phyloP scores from a whole-genome alignment of 2,888 invertebrate genomes.

The Neelides folsomi region DNA sequence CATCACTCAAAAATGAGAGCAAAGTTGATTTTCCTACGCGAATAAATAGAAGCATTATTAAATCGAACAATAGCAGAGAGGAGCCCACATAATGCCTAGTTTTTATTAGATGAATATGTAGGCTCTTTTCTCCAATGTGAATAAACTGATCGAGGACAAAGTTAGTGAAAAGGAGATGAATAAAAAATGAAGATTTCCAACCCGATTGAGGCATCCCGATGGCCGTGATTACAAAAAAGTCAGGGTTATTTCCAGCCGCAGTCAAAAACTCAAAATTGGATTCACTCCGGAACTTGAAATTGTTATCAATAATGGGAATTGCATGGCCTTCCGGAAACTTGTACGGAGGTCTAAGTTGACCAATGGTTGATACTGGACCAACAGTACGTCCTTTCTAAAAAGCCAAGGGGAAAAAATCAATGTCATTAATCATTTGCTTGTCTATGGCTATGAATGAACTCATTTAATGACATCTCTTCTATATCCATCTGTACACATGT shows the following conservation, averaged over 20 bases:
- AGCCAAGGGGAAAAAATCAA: conserved; percentile 10
- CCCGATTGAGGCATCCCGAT: conserved; percentile 23
- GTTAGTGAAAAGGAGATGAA: not conserved
- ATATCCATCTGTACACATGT: no score
- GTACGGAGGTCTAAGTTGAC: conserved; percentile 16
- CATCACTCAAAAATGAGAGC: conserved; percentile 20
- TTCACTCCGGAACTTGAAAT: not conserved
- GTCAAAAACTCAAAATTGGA: conserved; percentile 7
- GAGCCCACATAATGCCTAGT: no score
- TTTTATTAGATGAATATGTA: no score
- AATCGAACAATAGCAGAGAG: not conserved
- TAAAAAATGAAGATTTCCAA: not conserved
- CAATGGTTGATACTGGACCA: conserved; percentile 10
- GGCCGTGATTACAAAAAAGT: conserved; percentile 30
- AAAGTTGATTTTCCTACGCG: conserved; percentile 24
- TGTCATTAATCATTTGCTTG: not conserved
- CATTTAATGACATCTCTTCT: conserved; percentile 2
- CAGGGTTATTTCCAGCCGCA: conserved; percentile 9
- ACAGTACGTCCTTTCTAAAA: conserved; percentile 3
- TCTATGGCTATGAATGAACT: not conserved
- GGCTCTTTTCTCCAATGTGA: no score
- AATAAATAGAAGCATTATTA: conserved; percentile 5
- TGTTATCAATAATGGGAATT: conserved; percentile 19
- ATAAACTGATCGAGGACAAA: no score
- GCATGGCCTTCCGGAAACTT: conserved; percentile 19